phyloP scores from a whole-genome alignment of 1,140 invertebrate species.

The Nautilus pompilius region DNA sequence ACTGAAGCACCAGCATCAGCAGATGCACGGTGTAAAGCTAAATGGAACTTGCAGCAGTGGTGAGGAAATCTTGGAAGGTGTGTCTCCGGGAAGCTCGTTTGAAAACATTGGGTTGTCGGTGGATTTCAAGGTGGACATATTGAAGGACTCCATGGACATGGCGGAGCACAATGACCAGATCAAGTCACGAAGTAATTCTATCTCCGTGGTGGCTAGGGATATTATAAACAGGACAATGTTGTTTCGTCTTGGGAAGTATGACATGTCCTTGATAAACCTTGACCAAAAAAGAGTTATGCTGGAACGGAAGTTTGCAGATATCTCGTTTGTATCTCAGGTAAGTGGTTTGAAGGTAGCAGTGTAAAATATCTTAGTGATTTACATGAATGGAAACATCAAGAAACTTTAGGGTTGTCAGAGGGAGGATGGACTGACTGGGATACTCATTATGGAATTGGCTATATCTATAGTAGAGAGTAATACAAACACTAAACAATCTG shows the following conservation, averaged over 20 bases:
- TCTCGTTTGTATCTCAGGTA: conserved; percentile 82
- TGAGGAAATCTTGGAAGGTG: conserved; percentile 26
- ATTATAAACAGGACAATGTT: conserved; percentile 91
- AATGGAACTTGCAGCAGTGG: conserved; percentile 24
- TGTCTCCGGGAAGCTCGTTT: background rate
- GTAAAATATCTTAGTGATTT: no score
- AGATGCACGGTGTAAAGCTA: conserved; percentile 4
- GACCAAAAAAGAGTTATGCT: conserved; percentile 86
- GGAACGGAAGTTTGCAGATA: conserved; percentile 81
- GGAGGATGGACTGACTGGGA: no score
- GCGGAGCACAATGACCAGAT: no score
- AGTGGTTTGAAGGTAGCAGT: background rate
- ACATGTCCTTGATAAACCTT: conserved; percentile 85
- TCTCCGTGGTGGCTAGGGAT: background rate
- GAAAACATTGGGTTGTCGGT: background rate
- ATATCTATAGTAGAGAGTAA: no score
- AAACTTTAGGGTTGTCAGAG: no score
- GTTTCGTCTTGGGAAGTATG: conserved; percentile 77
- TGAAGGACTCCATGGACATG: background rate
- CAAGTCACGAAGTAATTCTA: background rate
- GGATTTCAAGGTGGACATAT: background rate
- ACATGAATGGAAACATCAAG: no score
- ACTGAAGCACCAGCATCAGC: conserved; percentile 22
- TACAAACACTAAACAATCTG: no score
- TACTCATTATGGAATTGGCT: no score